A percentile compares a stretch with the other conserved stretches of the same genome.
Evolutionary conservation across 2,797 vertebrate species (phyloP).

Genomic region (Neosilurus hyrtlii): DNA sequence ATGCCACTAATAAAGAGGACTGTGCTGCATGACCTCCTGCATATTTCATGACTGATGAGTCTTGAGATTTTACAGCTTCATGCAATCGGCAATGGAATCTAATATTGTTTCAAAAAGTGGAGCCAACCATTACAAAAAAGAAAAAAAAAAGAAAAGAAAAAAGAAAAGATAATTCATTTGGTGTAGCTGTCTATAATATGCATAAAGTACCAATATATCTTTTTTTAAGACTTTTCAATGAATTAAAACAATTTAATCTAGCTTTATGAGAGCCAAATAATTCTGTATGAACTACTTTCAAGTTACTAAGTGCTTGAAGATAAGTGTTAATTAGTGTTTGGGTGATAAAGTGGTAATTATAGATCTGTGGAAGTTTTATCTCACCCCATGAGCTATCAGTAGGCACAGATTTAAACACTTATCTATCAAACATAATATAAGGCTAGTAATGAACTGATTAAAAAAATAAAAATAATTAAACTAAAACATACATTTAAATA

Average conservation of each 20-base stretch:
- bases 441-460: neutral
- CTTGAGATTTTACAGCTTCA: conserved; percentile 33
- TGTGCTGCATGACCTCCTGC: conserved; percentile 31
- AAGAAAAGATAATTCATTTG: neutral
- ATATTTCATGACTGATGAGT: conserved; percentile 42
- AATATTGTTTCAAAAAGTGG: neutral
- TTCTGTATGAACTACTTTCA: conserved; percentile 4
- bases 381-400: neutral
- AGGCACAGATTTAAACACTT: neutral
- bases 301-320: conserved; percentile 29
- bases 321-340: conserved; percentile 26
- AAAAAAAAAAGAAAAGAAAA: neutral
- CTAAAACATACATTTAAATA: no score
- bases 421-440: neutral
- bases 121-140: neutral
- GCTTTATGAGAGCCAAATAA: conserved; percentile 15
- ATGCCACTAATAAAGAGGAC: conserved; percentile 38
- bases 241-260: conserved; percentile 8
- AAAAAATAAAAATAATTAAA: no score
- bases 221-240: neutral
- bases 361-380: no score
- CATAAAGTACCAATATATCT: neutral
- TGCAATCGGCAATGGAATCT: neutral
- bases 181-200: neutral
- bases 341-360: conserved; percentile 16